A percentile compares a stretch with the other conserved stretches of the same genome.
phyloP scores from a whole-genome alignment of 2,113 vertebrate genomes.

The Neotragus pygmaeus region DNA sequence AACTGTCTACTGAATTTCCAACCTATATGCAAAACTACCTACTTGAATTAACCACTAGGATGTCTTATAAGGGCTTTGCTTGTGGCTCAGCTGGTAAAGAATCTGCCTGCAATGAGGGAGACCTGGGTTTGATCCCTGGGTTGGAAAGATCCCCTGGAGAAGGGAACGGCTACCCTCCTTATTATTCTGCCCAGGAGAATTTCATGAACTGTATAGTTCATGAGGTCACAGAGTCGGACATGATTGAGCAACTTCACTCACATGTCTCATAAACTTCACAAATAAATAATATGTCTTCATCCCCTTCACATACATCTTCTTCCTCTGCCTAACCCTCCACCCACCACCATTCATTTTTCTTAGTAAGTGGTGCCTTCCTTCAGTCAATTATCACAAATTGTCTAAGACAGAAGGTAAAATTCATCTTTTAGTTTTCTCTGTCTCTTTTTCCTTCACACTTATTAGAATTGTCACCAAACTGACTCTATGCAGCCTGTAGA shows the following conservation, averaged over 20 bases:
- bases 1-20: neutral
- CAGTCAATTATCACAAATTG: neutral
- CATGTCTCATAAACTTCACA: neutral
- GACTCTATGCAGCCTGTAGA: neutral
- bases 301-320: neutral
- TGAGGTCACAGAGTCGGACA: fast-evolving
- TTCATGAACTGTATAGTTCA: neutral
- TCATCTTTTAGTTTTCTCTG: neutral
- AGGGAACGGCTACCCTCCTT: neutral
- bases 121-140: neutral
- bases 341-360: neutral
- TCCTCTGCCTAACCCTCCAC: neutral
- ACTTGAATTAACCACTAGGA: neutral
- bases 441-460: neutral
- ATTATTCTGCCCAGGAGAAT: neutral
- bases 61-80: neutral
- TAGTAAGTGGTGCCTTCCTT: neutral
- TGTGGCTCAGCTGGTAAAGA: neutral
- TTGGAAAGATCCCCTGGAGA: neutral
- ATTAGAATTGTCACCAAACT: neutral
- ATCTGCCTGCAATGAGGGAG: neutral
- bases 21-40: neutral
- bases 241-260: neutral
- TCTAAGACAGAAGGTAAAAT: neutral
- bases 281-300: neutral